Percentiles rank a stretch among this genome's conserved stretches.
Evolutionary conservation across 1,140 invertebrate genomes (phyloP).

Genomic region (Lepidurus arcticus): DNA sequence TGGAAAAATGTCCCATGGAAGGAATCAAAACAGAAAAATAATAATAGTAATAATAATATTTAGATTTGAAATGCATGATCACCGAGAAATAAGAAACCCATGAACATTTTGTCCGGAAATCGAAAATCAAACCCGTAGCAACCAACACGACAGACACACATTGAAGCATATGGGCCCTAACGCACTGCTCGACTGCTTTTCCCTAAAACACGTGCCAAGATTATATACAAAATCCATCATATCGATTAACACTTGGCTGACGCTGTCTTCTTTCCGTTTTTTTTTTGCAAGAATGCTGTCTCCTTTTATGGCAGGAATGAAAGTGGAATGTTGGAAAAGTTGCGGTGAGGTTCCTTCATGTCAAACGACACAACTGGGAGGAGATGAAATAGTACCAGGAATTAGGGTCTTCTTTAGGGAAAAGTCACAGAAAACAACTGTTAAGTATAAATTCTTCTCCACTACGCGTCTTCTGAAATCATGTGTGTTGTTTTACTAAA

Average conservation of each 20-base stretch:
- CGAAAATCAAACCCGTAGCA: not conserved
- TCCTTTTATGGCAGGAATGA: constrained; percentile 18
- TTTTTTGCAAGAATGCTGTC: not conserved
- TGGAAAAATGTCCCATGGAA: not conserved
- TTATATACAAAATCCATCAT: constrained; percentile 10
- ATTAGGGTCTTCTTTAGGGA: not conserved
- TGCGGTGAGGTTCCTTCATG: not conserved
- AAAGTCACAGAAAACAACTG: not conserved
- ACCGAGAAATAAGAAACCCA: not conserved
- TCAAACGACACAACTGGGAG: not conserved
- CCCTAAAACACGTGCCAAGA: constrained; percentile 17
- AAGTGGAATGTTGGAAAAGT: not conserved
- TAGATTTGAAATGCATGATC: not conserved
- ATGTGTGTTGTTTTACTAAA: not conserved
- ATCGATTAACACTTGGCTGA: constrained; percentile 1
- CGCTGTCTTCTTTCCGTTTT: not conserved
- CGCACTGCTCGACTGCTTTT: constrained; percentile 5
- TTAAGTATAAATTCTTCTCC: not conserved
- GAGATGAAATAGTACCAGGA: constrained; percentile 6
- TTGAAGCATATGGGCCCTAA: constrained; percentile 21
- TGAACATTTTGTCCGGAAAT: not conserved
- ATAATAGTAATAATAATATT: not conserved
- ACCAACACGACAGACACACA: constrained; percentile 18
- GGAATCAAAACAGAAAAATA: not conserved
- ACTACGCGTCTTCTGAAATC: not conserved